Evolutionary conservation across 92 coral and sea anemone genomes (phyloP).

Genomic region (Porites rus): DNA sequence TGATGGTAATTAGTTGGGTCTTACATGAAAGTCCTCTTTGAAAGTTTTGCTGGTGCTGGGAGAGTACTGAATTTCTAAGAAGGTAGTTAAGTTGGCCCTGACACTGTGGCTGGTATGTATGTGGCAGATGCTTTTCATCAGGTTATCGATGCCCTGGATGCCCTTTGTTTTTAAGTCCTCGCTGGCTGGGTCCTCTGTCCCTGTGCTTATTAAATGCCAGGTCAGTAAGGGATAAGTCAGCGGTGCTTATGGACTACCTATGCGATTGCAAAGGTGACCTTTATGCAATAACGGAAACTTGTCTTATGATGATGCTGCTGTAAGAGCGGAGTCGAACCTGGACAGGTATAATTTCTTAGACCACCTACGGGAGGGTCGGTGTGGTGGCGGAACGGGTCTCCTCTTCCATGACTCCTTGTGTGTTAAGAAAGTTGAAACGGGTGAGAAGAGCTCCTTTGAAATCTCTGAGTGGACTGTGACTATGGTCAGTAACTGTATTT

Average conservation of each 20-base stretch:
- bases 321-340: too few species aligned
- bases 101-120: too few species aligned
- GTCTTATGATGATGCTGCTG: constrained; percentile 10
- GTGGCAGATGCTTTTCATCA: too few species aligned
- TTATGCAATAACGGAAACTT: constrained; percentile 45
- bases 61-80: too few species aligned
- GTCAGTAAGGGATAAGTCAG: constrained; percentile 45
- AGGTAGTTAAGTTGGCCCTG: too few species aligned
- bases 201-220: constrained; percentile 10
- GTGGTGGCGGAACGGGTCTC: constrained; percentile 24
- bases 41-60: too few species aligned
- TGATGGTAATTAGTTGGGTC: too few species aligned
- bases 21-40: too few species aligned
- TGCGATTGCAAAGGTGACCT: constrained; percentile 39
- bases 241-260: constrained; percentile 44
- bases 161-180: not conserved
- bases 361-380: not conserved
- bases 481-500: not conserved
- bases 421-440: not conserved
- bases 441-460: not conserved
- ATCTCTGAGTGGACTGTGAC: constrained; percentile 9
- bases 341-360: not conserved
- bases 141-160: not conserved
- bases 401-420: not conserved
- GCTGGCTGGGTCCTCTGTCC: constrained; percentile 15